Base-by-base conservation (phyloP, 2,113 vertebrate species). In the Strix aluco region DNA sequence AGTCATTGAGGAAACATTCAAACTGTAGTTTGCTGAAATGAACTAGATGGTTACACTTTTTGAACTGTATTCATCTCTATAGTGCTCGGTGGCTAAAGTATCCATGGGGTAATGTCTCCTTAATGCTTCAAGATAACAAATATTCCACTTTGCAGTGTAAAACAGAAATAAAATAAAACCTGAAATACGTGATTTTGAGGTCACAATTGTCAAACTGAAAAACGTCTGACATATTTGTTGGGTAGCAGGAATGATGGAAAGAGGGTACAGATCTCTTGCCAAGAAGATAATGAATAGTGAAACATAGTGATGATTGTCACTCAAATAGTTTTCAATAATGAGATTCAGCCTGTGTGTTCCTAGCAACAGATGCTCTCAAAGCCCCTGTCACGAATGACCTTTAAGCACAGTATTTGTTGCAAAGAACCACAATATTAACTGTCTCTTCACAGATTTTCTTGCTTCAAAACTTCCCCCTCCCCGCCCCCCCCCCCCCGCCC, bases 291-390 rank as follows among this genome's bases (percentile, higher is more conserved):
- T 78, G 80, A 94, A 74, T 57, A 89, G 49, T 61, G 81, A 94
- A 95, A 80, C 44, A 59, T 23, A 46, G 78, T 75, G 57, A 78
- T 84, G 86, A 96, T 89, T 92, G 96, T 95, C 92, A 94, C 91
- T 96, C 84, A 94, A 75, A 84, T 29, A 94, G 57, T 87, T 94
- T 89, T 85, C 69, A 74, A 16, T 96, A 95, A 91, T 94, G 88
- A 94, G 77, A 86, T 96, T 94, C 92, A 92, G 88, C 46, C 66
- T 87, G 65, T 92, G 86, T 74, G 47, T 61, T 96, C 90, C 94
- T 91, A 85, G 94, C 88, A 96, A 94, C 92, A 95, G 88, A 96
- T 92, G 83, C 70, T 96, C 81, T 92, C 92, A 72, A 81, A 96
- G 57, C 44, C 86, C 40, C 80, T 84, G 74, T 94, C 84, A 96